Evolutionary conservation across 2,113 vertebrate species (phyloP).

Genomic region (Picathartes gymnocephalus): DNA sequence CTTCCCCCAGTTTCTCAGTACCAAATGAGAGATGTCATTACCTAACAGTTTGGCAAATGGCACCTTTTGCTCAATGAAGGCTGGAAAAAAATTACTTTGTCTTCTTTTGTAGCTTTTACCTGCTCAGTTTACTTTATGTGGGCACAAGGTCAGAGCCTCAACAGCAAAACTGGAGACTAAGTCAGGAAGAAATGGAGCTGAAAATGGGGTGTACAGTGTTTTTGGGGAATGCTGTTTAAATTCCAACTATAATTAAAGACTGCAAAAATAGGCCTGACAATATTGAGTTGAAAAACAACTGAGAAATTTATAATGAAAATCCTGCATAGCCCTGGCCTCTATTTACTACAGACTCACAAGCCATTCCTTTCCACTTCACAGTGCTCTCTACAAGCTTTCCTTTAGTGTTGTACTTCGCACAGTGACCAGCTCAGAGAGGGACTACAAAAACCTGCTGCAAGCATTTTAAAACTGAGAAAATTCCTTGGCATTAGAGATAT

Average conservation of each 20-base stretch:
- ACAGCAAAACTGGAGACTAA: neutral
- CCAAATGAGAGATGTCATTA: neutral
- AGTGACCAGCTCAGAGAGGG: neutral
- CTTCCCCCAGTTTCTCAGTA: neutral
- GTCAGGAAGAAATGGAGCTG: neutral
- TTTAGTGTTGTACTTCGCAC: neutral
- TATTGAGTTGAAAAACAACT: neutral
- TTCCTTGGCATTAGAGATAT: neutral
- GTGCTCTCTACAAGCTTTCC: neutral
- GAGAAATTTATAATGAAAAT: neutral
- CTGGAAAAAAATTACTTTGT: neutral
- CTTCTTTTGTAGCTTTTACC: neutral
- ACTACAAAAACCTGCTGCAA: neutral
- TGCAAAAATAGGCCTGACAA: neutral
- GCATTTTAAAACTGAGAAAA: neutral
- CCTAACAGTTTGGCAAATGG: neutral
- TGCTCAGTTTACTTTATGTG: neutral
- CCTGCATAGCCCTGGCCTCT: neutral
- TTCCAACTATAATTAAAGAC: neutral
- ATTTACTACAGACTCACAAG: neutral
- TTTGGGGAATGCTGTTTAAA: neutral
- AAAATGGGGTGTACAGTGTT: neutral
- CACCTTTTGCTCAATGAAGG: neutral
- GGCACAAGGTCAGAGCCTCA: neutral
- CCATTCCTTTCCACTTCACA: neutral